A percentile compares a stretch with the other conserved stretches of the same genome.
These are phyloP conservation scores for Rhopilema esculentum DNA, from an alignment of 30 jellyfish, hydroid and myxozoan species.

Conservation along the genomic window DNA sequence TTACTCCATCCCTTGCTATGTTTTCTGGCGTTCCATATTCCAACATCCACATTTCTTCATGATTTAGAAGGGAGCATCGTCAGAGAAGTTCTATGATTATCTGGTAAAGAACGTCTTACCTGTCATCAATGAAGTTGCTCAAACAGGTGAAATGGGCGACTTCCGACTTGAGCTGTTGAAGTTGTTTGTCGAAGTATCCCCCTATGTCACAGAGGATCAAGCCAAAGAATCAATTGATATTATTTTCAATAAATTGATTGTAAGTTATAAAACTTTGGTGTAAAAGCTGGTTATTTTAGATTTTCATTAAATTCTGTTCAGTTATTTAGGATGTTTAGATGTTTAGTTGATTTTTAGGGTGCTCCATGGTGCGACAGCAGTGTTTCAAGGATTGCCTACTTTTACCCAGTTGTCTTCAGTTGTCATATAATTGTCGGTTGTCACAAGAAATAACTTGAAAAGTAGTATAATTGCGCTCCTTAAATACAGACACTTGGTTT, in stretches of 20 bases:
- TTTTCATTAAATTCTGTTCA: neutral
- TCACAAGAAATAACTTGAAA: no score
- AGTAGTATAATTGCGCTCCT: no score
- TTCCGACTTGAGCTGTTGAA: conserved; percentile 89
- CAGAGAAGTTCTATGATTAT: conserved; percentile 84
- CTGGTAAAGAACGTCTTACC: conserved; percentile 86
- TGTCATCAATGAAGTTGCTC: conserved; percentile 68
- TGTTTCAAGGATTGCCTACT: neutral
- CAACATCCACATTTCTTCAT: neutral
- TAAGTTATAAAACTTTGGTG: conserved; percentile 7
- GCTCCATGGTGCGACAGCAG: no score
- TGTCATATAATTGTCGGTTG: neutral
- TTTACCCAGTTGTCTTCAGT: neutral
- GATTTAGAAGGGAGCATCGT: conserved; percentile 94
- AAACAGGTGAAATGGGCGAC: conserved; percentile 90
- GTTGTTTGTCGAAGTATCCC: conserved; percentile 81
- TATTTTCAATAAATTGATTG: conserved; percentile 73
- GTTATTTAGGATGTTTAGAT: no score
- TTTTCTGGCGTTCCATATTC: no score
- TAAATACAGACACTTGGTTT: no score
- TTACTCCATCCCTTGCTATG: no score
- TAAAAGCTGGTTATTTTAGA: neutral
- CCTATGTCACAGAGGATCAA: conserved; percentile 80
- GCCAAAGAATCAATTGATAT: conserved; percentile 81
- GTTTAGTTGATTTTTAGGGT: no score